Evolutionary conservation across 2,888 invertebrate genomes (phyloP).

Genomic region (Caprella mutica): DNA sequence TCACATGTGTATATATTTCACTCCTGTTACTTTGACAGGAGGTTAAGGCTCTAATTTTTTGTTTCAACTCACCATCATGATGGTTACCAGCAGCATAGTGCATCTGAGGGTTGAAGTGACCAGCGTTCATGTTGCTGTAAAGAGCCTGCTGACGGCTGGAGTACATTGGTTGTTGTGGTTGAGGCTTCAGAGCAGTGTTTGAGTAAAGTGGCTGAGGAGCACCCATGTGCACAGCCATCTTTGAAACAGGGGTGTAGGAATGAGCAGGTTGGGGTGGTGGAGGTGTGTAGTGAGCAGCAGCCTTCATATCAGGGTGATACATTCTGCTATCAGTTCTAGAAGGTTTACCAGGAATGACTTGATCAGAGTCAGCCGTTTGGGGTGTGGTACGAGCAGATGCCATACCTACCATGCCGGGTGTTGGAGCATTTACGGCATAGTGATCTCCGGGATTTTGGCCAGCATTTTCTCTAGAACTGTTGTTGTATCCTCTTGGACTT

Average conservation of each 20-base stretch:
- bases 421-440: constrained; percentile 32
- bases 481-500: no score
- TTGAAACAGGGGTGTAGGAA: constrained; percentile 24
- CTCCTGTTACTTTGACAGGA: no score
- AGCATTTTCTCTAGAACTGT: background rate
- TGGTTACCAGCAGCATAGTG: no score
- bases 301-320: background rate
- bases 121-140: constrained; percentile 8
- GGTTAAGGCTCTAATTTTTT: no score
- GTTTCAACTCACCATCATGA: no score
- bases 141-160: background rate
- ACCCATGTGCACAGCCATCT: constrained; percentile 18
- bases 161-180: background rate
- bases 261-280: constrained; percentile 27
- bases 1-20: no score
- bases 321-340: background rate
- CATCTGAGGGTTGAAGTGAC: no score
- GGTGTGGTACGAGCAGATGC: constrained; percentile 21
- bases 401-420: constrained; percentile 30
- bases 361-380: background rate
- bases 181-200: constrained; percentile 18
- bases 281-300: constrained; percentile 15
- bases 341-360: background rate
- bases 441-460: constrained; percentile 15
- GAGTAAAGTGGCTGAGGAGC: constrained; percentile 28